Evolutionary conservation across 1,140 invertebrate genomes (phyloP).

Genomic region (Zaprionus nigranus): DNA sequence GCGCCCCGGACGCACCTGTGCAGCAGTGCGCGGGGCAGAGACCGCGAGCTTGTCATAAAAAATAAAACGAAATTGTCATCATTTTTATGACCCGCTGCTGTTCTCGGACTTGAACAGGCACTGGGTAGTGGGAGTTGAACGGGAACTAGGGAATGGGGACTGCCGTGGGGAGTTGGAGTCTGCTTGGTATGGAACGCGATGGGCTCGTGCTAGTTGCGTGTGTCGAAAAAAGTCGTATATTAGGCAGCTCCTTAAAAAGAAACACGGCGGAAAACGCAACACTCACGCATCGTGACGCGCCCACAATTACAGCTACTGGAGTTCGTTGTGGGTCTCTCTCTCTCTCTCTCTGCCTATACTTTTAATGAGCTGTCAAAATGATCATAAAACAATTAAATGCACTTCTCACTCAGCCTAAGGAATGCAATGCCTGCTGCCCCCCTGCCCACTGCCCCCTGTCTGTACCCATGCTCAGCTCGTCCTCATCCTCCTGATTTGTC

Average conservation of each 20-base stretch:
- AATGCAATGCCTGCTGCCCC: constrained; percentile 17
- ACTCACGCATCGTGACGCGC: neutral
- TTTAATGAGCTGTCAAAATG: constrained; percentile 80
- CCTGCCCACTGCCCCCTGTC: neutral
- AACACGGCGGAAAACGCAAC: constrained; percentile 56
- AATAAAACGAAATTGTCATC: constrained; percentile 79
- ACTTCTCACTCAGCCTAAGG: constrained; percentile 57
- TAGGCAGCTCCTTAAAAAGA: constrained; percentile 76
- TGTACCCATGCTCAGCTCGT: neutral
- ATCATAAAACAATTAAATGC: constrained; percentile 82
- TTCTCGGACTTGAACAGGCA: constrained; percentile 27
- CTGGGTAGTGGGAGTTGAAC: constrained; percentile 15
- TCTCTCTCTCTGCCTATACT: constrained; percentile 23
- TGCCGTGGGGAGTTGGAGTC: constrained; percentile 8
- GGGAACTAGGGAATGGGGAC: neutral
- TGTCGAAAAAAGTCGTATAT: constrained; percentile 64
- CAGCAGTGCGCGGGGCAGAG: constrained; percentile 50
- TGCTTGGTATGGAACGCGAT: constrained; percentile 20
- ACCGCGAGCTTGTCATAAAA: constrained; percentile 67
- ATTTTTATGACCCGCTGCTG: constrained; percentile 67
- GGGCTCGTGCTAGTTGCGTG: constrained; percentile 40
- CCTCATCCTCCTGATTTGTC: constrained; percentile 11
- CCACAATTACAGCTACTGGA: constrained; percentile 24
- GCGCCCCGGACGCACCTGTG: constrained; percentile 58
- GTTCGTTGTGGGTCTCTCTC: constrained; percentile 27